Evolutionary conservation across 2,888 invertebrate genomes (phyloP).

Genomic region (Dastarcus helophoroides): DNA sequence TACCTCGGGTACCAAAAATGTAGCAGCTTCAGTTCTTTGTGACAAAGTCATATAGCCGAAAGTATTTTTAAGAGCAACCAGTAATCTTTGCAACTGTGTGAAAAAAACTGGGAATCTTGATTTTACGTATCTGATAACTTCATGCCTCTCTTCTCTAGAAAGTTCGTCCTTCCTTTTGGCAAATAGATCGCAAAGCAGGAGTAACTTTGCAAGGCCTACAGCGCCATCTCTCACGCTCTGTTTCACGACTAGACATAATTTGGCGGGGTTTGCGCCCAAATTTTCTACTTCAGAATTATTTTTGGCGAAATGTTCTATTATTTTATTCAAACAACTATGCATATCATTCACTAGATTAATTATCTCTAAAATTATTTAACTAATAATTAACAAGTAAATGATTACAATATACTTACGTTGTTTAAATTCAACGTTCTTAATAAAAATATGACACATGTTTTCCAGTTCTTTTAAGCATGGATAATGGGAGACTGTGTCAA

Average conservation of each 20-base stretch:
- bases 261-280: constrained; percentile 43
- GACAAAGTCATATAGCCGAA: constrained; percentile 45
- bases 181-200: constrained; percentile 54
- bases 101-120: constrained; percentile 54
- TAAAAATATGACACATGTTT: constrained; percentile 47
- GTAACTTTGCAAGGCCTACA: constrained; percentile 45
- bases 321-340: constrained; percentile 48
- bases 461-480: constrained; percentile 45
- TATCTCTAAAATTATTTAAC: constrained; percentile 41
- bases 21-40: constrained; percentile 50
- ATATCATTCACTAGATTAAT: constrained; percentile 51
- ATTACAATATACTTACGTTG: constrained; percentile 42
- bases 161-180: constrained; percentile 50
- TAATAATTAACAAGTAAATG: background rate
- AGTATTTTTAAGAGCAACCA: constrained; percentile 47
- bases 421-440: constrained; percentile 50
- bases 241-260: constrained; percentile 49
- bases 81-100: constrained; percentile 47
- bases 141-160: constrained; percentile 50
- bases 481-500: constrained; percentile 41
- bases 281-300: constrained; percentile 29
- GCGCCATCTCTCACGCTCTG: constrained; percentile 50
- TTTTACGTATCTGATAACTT: constrained; percentile 54
- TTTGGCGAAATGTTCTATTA: constrained; percentile 46
- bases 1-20: constrained; percentile 57